Base-by-base conservation (phyloP, 1,140 invertebrate species). In the Samia ricini region DNA sequence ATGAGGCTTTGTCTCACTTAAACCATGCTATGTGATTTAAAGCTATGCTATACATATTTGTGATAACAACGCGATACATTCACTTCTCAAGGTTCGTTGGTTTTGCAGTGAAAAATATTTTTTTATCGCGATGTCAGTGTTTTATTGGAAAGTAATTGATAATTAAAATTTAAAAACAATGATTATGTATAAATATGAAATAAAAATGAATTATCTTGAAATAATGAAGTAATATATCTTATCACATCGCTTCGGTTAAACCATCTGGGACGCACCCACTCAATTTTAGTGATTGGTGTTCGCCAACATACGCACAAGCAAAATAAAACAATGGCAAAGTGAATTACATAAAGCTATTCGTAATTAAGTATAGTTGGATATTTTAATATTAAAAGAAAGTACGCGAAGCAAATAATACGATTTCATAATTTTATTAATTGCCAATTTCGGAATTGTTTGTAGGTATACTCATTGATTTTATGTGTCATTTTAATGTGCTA, bases 281-380 rank as follows among this genome's bases (percentile, higher is more conserved):
- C 33, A 42, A 55, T 24, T 19, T 55, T 55, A 24, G 52, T 23
- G 21, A 55, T 55, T 24, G 52, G 20, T 22, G 52, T 5, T 23
- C 50, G 19, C 19, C 52, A 23, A 55, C 33, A 42, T 42, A 42
- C 52, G 52, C 52, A 55, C 21, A 55, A 55, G 33, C 52, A 55
- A 55, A 55, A 55, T 55, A 24, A 55, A 19, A 55, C 52, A 55
- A 55, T 55, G 52, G 24, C 15, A 42, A 55, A 55, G 6, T 24
- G 12, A 55, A 22, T 55, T 55, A 55, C 52, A 24, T 55, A 55
- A 55, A 55, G 33, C 33, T 10, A 42, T 42, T 42, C 33, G 33
- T 42, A 42, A 42, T 42, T 42, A 42, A 42, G 33, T 15, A 15
- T 15, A 10, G 33, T 15, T 12, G 33, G 33, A 2, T 42, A 42